Evolutionary conservation across 35 echinoderm and acorn worm genomes (phyloP), one percentile per base, ranked within the genome.

Genomic region (Lytechinus variegatus): DNA sequence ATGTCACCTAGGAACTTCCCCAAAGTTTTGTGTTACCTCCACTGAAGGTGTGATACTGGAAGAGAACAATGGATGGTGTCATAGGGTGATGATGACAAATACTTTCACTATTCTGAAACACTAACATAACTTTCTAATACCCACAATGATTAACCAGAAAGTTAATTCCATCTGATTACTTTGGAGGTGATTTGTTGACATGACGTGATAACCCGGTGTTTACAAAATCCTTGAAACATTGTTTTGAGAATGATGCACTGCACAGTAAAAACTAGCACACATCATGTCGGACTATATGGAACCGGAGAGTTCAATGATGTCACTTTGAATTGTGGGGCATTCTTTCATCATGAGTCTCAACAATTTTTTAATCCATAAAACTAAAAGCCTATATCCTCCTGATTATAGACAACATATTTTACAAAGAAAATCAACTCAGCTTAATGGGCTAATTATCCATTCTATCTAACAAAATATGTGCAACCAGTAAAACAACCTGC

Each of bases 151-250:
- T 79, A 79, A 79, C 66, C 7, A 24, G 14, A 79, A 79, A 79
- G 66, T n/a, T 79, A 79, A 79, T 79, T 7, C 66, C n/a, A 24
- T 79, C 16, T 79, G 66, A 79, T 79, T 79, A 79, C 19, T 79
- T 79, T 79, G 14, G 66, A 4, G 14, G 16, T 79, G n/a, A 24
- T 24, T 19, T 79, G 14, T 79, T 79, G 19, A 79, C 66, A 79
- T 0, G 8, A 79, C 24, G 66, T 16, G 66, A 79, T 79, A 79
- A 24, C 66, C 66, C 6, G 14, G 24, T 79, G 66, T 79, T 79
- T 79, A 79, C 66, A 79, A 79, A 79, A 79, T 79, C 66, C 66
- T 79, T 79, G 66, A 79, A 79, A 79, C 66, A 79, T 19, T 79
- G 66, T 79, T 79, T 79, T n/a, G 66, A 79, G 66, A 79, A 79